phyloP scores from a whole-genome alignment of 2,888 invertebrate species.

The Neuroscelio doddi region DNA sequence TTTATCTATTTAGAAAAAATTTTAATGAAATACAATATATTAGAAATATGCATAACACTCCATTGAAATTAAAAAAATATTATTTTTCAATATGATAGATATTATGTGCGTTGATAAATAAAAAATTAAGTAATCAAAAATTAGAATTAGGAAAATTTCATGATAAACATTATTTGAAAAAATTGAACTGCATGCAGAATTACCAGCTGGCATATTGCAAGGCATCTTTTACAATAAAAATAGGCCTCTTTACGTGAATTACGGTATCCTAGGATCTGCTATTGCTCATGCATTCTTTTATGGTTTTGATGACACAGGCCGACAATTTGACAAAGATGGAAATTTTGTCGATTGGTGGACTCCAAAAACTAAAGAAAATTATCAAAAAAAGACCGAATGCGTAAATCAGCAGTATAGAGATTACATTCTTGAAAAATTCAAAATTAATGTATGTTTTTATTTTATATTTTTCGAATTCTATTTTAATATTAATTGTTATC shows the following conservation, averaged over 20 bases:
- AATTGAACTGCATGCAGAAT: slow-evolving; percentile 22
- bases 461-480: no score
- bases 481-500: no score
- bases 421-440: slow-evolving; percentile 85
- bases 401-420: slow-evolving; percentile 95
- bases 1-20: no score
- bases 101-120: no score
- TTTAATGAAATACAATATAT: no score
- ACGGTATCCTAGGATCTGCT: slow-evolving; percentile 90
- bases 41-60: no score
- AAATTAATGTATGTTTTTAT: slow-evolving; percentile 77
- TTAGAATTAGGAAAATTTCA: slow-evolving; percentile 2
- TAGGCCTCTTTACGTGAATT: slow-evolving; percentile 92
- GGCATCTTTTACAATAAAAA: slow-evolving; percentile 91
- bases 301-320: slow-evolving; percentile 88
- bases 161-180: slow-evolving; percentile 1
- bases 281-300: slow-evolving; percentile 94
- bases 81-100: no score
- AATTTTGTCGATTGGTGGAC: slow-evolving; percentile 96
- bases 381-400: slow-evolving; percentile 87
- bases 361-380: slow-evolving; percentile 84
- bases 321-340: slow-evolving; percentile 92
- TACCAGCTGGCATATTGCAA: slow-evolving; percentile 89
- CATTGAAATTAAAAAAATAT: no score
- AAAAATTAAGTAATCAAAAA: no score